Percentiles rank a stretch among this genome's conserved stretches.
Evolutionary conservation across 30 jellyfish, hydroid and myxozoan species (phyloP).

Genomic region (Cassiopea andromeda): DNA sequence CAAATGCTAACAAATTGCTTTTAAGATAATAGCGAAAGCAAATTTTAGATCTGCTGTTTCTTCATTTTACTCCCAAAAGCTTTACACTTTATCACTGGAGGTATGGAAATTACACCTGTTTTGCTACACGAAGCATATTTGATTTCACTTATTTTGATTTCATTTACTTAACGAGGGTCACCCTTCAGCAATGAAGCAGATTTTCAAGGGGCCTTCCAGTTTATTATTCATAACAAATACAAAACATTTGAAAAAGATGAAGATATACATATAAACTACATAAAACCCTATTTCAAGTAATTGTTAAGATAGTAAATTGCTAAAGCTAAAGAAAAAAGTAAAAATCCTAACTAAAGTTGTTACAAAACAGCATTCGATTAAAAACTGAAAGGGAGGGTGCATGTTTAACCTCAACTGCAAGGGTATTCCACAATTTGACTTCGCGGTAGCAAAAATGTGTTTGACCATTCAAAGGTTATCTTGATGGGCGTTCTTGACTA

Average conservation of each 20-base stretch:
- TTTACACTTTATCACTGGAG: no score
- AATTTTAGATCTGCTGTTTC: no score
- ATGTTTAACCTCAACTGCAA: not conserved
- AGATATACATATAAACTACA: not conserved
- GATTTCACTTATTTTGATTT: no score
- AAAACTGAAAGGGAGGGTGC: conserved; percentile 1
- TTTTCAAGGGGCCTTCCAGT: not conserved
- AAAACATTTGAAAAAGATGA: not conserved
- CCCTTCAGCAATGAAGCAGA: not conserved
- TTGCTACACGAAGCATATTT: no score
- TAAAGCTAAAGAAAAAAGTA: not conserved
- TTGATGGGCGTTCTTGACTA: no score
- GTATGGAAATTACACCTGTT: no score
- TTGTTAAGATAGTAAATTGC: not conserved
- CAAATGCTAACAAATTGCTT: no score
- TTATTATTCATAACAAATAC: no score
- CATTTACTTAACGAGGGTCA: not conserved
- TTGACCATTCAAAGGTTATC: not conserved
- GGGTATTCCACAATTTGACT: not conserved
- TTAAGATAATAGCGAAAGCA: no score
- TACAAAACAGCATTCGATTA: not conserved
- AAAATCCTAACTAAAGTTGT: not conserved
- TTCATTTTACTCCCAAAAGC: no score
- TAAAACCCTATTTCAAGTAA: no score
- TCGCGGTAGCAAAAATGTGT: not conserved